Percentiles rank a stretch among this genome's conserved stretches.
Conservation (phyloP, 2,113 vertebrate genomes). For the Macroglossus sobrinus region DNA sequence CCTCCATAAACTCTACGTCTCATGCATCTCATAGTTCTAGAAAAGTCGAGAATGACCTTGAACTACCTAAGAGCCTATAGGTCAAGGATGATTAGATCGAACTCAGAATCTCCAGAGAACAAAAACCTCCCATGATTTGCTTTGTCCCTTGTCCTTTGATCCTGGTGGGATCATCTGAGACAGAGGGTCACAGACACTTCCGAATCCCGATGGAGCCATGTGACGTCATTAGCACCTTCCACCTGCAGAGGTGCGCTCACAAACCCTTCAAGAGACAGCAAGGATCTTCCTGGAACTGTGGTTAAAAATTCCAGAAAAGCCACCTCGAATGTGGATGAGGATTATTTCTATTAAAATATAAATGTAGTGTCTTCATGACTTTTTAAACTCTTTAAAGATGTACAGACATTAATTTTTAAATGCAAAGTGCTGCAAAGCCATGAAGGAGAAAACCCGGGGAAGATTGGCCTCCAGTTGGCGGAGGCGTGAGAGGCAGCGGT, state of each 20-base stretch:
- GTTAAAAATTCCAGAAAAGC: background rate
- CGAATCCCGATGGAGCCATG: background rate
- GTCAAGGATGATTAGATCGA: background rate
- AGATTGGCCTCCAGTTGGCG: background rate
- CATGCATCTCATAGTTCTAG: background rate
- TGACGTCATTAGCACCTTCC: background rate
- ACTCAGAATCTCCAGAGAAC: background rate
- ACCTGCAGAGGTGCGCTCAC: background rate
- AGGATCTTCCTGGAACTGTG: background rate
- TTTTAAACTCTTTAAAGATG: conserved; percentile 38
- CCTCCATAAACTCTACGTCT: background rate
- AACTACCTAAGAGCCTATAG: background rate
- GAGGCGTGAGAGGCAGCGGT: background rate
- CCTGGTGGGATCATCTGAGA: background rate
- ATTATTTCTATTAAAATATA: conserved; percentile 48
- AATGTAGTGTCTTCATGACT: background rate
- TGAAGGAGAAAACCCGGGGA: background rate
- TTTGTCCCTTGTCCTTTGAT: background rate
- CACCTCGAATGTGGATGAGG: background rate
- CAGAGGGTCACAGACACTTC: background rate
- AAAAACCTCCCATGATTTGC: background rate
- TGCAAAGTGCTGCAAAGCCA: background rate
- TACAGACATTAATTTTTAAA: conserved; percentile 37
- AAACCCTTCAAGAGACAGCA: background rate
- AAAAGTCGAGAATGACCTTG: background rate